phyloP scores from a whole-genome alignment of 2,888 invertebrate genomes.

The Phengaris alcon region DNA sequence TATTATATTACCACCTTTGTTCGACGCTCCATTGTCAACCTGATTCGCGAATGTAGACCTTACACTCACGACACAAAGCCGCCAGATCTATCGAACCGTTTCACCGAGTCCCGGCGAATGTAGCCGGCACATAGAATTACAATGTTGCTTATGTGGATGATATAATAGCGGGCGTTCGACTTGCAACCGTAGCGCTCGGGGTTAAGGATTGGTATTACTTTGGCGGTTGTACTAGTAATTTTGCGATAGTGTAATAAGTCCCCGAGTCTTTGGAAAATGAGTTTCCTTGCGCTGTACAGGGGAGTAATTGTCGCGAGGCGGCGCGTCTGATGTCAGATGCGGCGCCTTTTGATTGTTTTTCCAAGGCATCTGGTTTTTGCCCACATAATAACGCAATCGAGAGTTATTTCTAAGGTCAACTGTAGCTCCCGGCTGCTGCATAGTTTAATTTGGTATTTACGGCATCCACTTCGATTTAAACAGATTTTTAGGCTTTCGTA shows the following conservation, averaged over 20 bases:
- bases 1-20: constrained; percentile 51
- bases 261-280: constrained; percentile 74
- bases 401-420: constrained; percentile 62
- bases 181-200: constrained; percentile 39
- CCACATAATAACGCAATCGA: constrained; percentile 55
- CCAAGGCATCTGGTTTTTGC: constrained; percentile 55
- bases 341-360: constrained; percentile 76
- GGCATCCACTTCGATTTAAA: neutral
- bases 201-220: constrained; percentile 27
- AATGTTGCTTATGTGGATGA: constrained; percentile 31
- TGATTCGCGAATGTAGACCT: constrained; percentile 35
- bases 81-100: constrained; percentile 26
- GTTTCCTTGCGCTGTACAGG: constrained; percentile 62
- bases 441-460: constrained; percentile 18
- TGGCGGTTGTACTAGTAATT: constrained; percentile 32
- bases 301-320: constrained; percentile 64
- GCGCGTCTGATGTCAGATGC: constrained; percentile 58
- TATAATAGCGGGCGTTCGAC: constrained; percentile 30
- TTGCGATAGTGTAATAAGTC: constrained; percentile 65
- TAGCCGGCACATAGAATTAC: constrained; percentile 42
- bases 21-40: constrained; percentile 20
- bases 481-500: neutral
- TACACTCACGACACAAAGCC: constrained; percentile 35
- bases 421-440: constrained; percentile 32
- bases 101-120: constrained; percentile 34